A percentile compares a stretch with the other conserved stretches of the same genome.
Evolutionary conservation across 2,888 invertebrate genomes (phyloP).

Genomic region (Steinernema scapterisci): DNA sequence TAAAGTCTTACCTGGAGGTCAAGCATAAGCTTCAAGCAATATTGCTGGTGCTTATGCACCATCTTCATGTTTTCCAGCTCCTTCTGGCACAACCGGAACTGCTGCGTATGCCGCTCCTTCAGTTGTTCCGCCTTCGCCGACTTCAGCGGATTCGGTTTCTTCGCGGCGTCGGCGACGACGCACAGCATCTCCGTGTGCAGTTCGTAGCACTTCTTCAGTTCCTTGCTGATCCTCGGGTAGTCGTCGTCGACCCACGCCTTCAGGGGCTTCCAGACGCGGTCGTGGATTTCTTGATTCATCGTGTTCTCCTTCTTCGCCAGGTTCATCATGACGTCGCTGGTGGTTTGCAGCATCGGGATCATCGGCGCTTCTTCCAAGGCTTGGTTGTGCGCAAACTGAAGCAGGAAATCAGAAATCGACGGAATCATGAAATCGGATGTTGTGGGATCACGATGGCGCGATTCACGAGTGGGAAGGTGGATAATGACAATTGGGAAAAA

Average conservation of each 20-base stretch:
- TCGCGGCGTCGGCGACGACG: neutral
- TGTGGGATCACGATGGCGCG: no score
- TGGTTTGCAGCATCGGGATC: neutral
- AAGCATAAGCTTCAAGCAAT: neutral
- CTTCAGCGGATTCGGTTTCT: neutral
- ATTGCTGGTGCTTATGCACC: slow-evolving; percentile 12
- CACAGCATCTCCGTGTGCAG: neutral
- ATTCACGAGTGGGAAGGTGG: no score
- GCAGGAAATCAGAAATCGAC: no score
- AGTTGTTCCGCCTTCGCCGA: neutral
- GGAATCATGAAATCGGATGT: neutral
- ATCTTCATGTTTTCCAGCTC: slow-evolving; percentile 13
- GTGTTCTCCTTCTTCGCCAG: neutral
- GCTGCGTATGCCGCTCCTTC: neutral
- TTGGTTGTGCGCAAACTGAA: neutral
- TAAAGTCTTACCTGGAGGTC: neutral
- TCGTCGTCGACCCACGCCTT: slow-evolving; percentile 5
- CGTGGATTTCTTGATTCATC: neutral
- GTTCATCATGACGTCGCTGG: neutral
- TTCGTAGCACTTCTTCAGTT: slow-evolving; percentile 3
- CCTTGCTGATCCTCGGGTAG: neutral
- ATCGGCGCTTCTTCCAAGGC: neutral
- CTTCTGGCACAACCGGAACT: slow-evolving; percentile 17
- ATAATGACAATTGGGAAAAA: no score
- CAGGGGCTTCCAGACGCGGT: neutral